These are phyloP conservation scores for Scolopax bukidnonensis DNA, from an alignment of 2,797 vertebrate species.

Conservation along the genomic window DNA sequence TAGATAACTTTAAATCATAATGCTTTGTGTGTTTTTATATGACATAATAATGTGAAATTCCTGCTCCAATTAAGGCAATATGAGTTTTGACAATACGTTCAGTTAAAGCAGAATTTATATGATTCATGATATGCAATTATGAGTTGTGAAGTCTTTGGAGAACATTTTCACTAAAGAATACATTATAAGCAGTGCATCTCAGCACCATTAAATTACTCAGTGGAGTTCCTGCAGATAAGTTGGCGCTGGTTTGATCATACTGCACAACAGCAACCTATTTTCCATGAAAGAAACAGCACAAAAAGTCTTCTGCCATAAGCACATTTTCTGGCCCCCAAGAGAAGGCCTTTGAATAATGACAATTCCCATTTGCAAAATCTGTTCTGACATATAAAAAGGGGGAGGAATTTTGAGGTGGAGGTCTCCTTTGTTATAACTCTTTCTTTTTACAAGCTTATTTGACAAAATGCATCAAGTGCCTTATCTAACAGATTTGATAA, in stretches of 20 bases:
- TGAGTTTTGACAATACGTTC: not conserved
- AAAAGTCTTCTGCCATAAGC: not conserved
- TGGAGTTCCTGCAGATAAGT: not conserved
- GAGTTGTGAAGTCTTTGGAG: not conserved
- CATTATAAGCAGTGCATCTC: not conserved
- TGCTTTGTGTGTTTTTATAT: not conserved
- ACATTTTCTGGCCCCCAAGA: not conserved
- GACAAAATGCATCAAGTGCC: not conserved
- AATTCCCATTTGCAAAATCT: not conserved
- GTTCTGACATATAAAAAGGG: not conserved
- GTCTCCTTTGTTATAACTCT: not conserved
- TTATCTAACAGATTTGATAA: not conserved
- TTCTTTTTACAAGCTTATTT: not conserved
- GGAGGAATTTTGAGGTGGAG: not conserved
- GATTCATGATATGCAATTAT: not conserved
- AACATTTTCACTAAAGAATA: not conserved
- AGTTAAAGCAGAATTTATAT: not conserved
- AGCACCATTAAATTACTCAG: not conserved
- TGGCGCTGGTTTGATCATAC: not conserved
- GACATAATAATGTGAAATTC: not conserved
- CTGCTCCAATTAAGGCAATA: not conserved
- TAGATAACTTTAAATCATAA: not conserved
- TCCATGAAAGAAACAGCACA: not conserved
- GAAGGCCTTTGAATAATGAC: not conserved
- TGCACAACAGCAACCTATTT: not conserved